Conservation (phyloP, 1,140 invertebrate species). For the Homarus americanus region DNA sequence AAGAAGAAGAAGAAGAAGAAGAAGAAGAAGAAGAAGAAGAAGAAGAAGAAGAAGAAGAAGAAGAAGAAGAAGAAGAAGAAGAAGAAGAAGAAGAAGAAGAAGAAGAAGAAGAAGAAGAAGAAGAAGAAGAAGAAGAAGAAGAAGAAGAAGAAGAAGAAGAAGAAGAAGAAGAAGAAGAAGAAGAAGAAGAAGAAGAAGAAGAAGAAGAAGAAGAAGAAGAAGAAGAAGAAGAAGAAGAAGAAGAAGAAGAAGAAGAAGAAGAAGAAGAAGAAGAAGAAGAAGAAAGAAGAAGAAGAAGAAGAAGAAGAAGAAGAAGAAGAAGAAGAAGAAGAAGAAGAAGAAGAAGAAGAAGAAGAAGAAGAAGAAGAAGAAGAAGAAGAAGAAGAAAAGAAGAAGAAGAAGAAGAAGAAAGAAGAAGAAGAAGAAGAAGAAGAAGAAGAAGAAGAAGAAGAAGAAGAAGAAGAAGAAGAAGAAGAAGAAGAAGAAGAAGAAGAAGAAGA, state of each 20-base stretch:
- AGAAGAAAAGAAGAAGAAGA: not conserved
- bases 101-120: not conserved
- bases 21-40: not conserved
- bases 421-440: not conserved
- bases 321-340: not conserved
- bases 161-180: not conserved
- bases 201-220: not conserved
- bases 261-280: not conserved
- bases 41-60: not conserved
- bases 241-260: not conserved
- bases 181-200: not conserved
- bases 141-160: not conserved
- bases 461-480: not conserved
- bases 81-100: no score
- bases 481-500: not conserved
- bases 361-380: not conserved
- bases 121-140: not conserved
- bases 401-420: not conserved
- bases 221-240: not conserved
- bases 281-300: not conserved
- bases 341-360: not conserved
- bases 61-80: not conserved
- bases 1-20: not conserved
- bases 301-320: not conserved
- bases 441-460: slow-evolving; percentile 42